Base-by-base conservation (phyloP, 92 coral and sea anemone species). In the Heteractis magnifica region DNA sequence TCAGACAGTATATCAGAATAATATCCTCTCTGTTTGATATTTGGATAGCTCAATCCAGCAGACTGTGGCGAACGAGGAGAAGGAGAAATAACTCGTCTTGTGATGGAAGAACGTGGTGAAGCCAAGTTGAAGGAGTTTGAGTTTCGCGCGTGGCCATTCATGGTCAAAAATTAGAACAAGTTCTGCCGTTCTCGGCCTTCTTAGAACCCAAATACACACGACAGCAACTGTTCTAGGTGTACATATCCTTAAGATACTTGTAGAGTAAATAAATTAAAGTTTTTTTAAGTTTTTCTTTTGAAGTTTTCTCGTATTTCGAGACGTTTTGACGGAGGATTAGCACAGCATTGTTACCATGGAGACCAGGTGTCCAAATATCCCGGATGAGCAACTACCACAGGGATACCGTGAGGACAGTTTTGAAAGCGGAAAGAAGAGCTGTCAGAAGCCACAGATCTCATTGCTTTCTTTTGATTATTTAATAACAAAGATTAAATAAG, bases 1-100 rank as follows among this genome's bases (percentile, higher is more conserved):
- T 91, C 97, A 65, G 88, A 91, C 56, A 95, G 78, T 50, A 95
- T 95, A 87, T 95, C 98, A 12, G 98, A 95, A 83, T 95, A 95
- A 80, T 92, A 95, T 52, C 98, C 98, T 76, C 98, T 93, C 73
- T 95, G 98, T 83, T 92, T 91, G 56, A 94, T 89, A 51, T 84
- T 87, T 18, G 98, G 94, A 75, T 91, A 93, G 81, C 87, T 87
- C 14, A 89, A 83, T n/a, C 93, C 95, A 19, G 87, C 90, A 26
- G 91, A 90, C 23, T 87, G 87, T 8, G 98, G 95, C 26, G 98
- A 89, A 53, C 88, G 88, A 16, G 92, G 92, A 86, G 92, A 86
- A 16, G 92, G 92, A 82, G 92, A 89, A 68, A 75, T 81, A 10
- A 51, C 74, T 71, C 87, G 81, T 71, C 90, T 58, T 18, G 71